Base-by-base conservation (phyloP, 2,888 invertebrate species). In the Eupelmus urozonus region DNA sequence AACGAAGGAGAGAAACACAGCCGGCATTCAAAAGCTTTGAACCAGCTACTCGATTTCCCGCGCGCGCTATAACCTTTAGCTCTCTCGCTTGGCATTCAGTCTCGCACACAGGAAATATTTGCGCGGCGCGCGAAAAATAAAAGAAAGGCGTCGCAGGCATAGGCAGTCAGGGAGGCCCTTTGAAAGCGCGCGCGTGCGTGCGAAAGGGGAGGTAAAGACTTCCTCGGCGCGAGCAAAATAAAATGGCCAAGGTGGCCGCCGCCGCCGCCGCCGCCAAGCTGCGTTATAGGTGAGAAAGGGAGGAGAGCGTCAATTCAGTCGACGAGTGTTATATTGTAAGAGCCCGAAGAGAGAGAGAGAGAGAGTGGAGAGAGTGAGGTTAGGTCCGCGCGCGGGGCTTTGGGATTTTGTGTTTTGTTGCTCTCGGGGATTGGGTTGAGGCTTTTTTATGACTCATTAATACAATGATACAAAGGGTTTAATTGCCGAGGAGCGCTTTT, bases 101-200 rank as follows among this genome's bases (percentile, higher is more conserved):
- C 9, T 27, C 49, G 25, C 27, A 25, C 60, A 42, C 63, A 76
- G 70, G 70, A 76, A 70, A 70, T 76, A 63, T 76, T 76, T 63
- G 34, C 69, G 25, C 42, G 27, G 62, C 27, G 49, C 13, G 16
- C 45, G 27, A 51, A 67, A 51, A 27, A 40, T 13, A 16, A 45
- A 45, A 45, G 13, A 16, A 13, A 45, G 55, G 40, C 20, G 55
- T 45, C 9, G 59, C 13, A 11, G 34, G 69, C 42, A n/a, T n/a
- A n/a, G n/a, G n/a, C n/a, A n/a, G n/a, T n/a, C n/a, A n/a, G n/a
- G n/a, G n/a, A n/a, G 25, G 53, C 20, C 13, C 4, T 11, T 45
- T 45, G 16, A 16, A 45, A 45, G 11, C 18, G 42, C 27, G 29
- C 16, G 9, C n/a, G 40, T 25, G 29, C 16, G 7, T 7, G 20